Conservation (phyloP, 1,140 invertebrate genomes). For the Polyergus mexicanus region DNA sequence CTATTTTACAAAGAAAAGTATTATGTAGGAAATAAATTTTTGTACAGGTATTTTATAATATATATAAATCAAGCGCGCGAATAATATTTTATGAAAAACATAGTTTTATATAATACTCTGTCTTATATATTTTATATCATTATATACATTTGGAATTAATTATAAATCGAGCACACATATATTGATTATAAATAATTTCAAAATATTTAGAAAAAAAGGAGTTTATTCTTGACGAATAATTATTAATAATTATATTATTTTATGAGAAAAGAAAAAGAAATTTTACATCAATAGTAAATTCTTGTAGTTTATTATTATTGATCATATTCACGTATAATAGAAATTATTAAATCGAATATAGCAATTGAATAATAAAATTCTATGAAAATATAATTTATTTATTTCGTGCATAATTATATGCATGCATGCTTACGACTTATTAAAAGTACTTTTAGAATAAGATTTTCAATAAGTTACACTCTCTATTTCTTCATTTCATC, state of each 20-base stretch:
- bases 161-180: neutral
- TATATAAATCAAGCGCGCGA: neutral
- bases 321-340: neutral
- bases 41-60: constrained; percentile 31
- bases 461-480: neutral
- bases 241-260: too few species aligned
- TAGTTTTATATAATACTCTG: constrained; percentile 13
- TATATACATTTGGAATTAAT: neutral
- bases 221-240: neutral
- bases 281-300: neutral
- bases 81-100: neutral
- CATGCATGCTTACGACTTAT: constrained; percentile 12
- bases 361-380: too few species aligned
- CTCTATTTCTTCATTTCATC: neutral
- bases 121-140: neutral
- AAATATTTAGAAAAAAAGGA: neutral
- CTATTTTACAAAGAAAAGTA: constrained; percentile 16
- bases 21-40: constrained; percentile 8
- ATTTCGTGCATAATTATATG: neutral
- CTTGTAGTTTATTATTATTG: neutral
- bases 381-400: constrained; percentile 22
- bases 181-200: constrained; percentile 2
- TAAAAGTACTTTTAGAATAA: neutral
- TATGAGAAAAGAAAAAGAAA: neutral
- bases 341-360: too few species aligned